Base-by-base conservation (phyloP, 2,113 vertebrate species). In the Spea bombifrons region DNA sequence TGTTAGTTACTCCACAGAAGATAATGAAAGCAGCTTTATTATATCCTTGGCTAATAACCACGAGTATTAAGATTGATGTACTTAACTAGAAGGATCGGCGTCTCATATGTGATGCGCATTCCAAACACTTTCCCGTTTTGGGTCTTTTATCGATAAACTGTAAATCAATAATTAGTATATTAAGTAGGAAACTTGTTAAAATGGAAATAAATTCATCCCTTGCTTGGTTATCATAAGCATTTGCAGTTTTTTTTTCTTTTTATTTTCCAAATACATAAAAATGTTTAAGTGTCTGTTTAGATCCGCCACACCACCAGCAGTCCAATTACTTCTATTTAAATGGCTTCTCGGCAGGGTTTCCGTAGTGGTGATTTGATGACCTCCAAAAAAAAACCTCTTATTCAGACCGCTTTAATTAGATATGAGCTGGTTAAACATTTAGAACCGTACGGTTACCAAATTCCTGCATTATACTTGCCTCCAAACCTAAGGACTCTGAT, bases 1-100 rank as follows among this genome's bases (percentile, higher is more conserved):
- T 59, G 67, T 80, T 73, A 80, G 77, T 66, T 66, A 65, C 65
- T 72, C n/a, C 30, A 63, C 47, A 48, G 77, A 17, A 73, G 49
- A 50, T 80, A 80, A 73, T 80, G 71, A 73, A 80, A 80, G 52
- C 63, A 49, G 70, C 76, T 71, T 73, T 73, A 80, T 80, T 80
- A 73, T 72, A 67, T 80, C 71, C 70, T 73, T 57, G 70, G 69
- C 70, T 79, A 73, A 73, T 79, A 79, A 79, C 69, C 50, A 7
- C 30, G 4, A 4, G 61, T 50, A 79, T 79, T 72, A 79, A 79
- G 70, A 79, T 72, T 73, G 76, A 79, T 79, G 76, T 45, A 73
- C 69, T 73, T 66, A 52, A 47, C 59, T 52, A 50, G 76, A 73
- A 66, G 59, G 16, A 12, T 71, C 61, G 17, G 30, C n/a, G n/a